Conservation (phyloP, 2,888 invertebrate genomes). For the Seira ritae region DNA sequence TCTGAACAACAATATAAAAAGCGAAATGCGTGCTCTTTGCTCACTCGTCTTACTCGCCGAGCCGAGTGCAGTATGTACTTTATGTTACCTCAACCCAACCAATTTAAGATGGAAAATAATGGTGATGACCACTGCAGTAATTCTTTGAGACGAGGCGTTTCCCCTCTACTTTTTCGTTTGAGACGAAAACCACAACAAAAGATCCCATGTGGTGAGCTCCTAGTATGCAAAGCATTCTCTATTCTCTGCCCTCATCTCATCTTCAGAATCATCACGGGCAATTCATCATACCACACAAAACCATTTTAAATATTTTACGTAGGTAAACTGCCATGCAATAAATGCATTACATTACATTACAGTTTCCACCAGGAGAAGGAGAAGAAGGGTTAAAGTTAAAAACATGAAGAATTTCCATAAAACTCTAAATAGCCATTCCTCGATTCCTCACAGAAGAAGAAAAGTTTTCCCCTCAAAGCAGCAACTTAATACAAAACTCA, state of each 20-base stretch:
- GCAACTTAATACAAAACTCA: slow-evolving; percentile 10
- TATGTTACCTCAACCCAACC: slow-evolving; percentile 31
- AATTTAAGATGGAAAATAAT: slow-evolving; percentile 28
- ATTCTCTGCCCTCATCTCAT: slow-evolving; percentile 26
- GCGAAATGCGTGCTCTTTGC: slow-evolving; percentile 15
- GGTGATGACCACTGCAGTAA: slow-evolving; percentile 56
- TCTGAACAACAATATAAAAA: slow-evolving; percentile 15
- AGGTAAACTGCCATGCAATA: no score
- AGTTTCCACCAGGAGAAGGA: background rate
- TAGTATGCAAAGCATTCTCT: slow-evolving; percentile 38
- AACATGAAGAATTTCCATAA: no score
- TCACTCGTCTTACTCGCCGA: slow-evolving; percentile 1
- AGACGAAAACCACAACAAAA: slow-evolving; percentile 56
- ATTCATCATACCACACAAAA: slow-evolving; percentile 56
- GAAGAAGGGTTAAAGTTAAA: no score
- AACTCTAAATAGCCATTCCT: background rate
- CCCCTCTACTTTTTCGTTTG: slow-evolving; percentile 15
- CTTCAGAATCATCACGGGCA: slow-evolving; percentile 41
- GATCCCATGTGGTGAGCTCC: slow-evolving; percentile 51
- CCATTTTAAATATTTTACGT: slow-evolving; percentile 12
- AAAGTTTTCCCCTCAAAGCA: background rate
- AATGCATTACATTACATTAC: background rate
- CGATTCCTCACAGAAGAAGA: background rate
- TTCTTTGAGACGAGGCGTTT: slow-evolving; percentile 48
- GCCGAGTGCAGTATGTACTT: no score